A percentile compares a stretch with the other conserved stretches of the same genome.
These are phyloP conservation scores for Alouatta palliata DNA, from an alignment of 2,113 vertebrate genomes.

Conservation along the genomic window DNA sequence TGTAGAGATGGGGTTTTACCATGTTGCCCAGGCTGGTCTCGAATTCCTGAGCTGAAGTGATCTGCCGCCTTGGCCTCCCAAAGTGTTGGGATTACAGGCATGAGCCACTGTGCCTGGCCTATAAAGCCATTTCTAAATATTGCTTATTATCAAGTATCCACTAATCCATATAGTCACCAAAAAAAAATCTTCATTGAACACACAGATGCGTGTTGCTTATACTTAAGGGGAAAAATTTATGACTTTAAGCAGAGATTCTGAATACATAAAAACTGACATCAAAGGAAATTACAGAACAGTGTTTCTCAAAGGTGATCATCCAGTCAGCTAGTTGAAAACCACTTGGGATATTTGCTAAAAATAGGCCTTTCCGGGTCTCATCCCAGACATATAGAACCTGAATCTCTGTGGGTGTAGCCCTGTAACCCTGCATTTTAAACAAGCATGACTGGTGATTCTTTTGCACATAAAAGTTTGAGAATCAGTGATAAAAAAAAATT, in stretches of 20 bases:
- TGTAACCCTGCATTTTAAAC: background rate
- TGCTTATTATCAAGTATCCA: too few species aligned
- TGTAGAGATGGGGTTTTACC: background rate
- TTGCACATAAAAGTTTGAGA: background rate
- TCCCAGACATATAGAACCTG: background rate
- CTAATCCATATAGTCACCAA: background rate
- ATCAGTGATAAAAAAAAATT: background rate
- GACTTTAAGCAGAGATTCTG: background rate
- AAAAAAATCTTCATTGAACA: background rate
- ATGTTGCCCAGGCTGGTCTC: background rate
- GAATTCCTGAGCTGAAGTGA: background rate
- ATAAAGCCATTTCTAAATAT: background rate
- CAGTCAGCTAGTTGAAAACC: background rate
- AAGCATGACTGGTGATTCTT: background rate
- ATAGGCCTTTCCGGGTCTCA: background rate
- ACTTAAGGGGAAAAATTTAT: background rate
- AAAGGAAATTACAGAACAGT: background rate
- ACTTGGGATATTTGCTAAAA: background rate
- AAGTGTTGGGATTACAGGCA: background rate
- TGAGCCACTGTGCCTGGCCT: background rate
- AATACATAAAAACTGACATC: background rate
- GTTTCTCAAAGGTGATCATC: background rate
- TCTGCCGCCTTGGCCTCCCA: background rate
- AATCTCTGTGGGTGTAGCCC: background rate
- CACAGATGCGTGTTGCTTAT: background rate